Conservation (phyloP, 2,113 vertebrate genomes). For the Piprites chloris region DNA sequence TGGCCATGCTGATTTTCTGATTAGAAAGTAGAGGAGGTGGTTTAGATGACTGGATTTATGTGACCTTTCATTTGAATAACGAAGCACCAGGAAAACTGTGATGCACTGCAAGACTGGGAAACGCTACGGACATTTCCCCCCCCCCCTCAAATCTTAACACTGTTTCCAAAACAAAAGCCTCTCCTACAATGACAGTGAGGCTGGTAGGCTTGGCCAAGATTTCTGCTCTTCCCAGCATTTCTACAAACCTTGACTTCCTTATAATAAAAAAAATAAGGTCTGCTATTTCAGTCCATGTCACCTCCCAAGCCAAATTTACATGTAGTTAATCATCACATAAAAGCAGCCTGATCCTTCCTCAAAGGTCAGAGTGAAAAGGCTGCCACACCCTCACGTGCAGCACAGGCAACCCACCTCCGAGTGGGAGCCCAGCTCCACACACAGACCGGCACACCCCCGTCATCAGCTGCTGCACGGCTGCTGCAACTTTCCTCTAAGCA, state of each 20-base stretch:
- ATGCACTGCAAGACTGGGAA: not conserved
- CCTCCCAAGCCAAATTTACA: not conserved
- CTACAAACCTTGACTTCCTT: not conserved
- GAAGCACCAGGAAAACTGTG: not conserved
- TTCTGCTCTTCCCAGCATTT: not conserved
- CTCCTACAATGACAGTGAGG: not conserved
- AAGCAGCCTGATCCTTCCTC: not conserved
- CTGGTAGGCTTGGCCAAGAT: not conserved
- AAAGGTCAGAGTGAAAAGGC: not conserved
- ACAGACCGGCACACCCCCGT: not conserved
- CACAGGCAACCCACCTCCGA: not conserved
- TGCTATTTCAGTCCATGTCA: not conserved
- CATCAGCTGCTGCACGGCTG: not conserved
- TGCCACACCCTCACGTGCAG: not conserved
- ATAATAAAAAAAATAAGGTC: not conserved
- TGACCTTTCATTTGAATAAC: not conserved
- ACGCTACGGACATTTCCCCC: not conserved
- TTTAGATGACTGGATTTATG: not conserved
- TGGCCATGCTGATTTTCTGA: not conserved
- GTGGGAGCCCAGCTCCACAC: rapidly evolving
- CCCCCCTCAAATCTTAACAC: not conserved
- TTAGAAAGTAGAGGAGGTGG: not conserved
- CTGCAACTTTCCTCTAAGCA: rapidly evolving
- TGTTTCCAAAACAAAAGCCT: not conserved
- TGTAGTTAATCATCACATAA: not conserved